A percentile compares a stretch with the other conserved stretches of the same genome.
These are phyloP conservation scores for Notarius lentiginosus DNA, from an alignment of 2,113 vertebrate genomes.

Conservation along the genomic window DNA sequence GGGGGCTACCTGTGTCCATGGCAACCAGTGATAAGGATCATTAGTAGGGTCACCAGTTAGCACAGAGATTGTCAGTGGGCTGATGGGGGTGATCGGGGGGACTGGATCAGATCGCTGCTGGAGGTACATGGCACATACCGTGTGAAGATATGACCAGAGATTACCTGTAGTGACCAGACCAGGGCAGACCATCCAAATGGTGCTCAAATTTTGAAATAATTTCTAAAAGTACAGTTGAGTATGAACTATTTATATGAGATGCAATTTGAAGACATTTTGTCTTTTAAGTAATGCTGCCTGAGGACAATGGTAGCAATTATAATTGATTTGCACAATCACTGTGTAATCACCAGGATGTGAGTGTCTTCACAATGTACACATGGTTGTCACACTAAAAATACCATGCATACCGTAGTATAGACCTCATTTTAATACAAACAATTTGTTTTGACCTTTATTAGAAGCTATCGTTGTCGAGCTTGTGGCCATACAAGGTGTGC, in stretches of 20 bases:
- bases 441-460: neutral
- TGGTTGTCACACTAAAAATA: neutral
- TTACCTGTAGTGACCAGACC: slow-evolving; percentile 10
- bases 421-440: neutral
- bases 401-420: neutral
- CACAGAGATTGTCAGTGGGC: slow-evolving; percentile 38
- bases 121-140: slow-evolving; percentile 24
- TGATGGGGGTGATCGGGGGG: neutral
- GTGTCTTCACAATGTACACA: neutral
- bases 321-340: neutral
- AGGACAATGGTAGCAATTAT: neutral
- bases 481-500: neutral
- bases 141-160: slow-evolving; percentile 28
- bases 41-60: slow-evolving; percentile 56
- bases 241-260: neutral
- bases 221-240: neutral
- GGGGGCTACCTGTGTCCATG: slow-evolving; percentile 50
- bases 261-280: neutral
- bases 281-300: neutral
- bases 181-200: neutral
- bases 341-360: neutral
- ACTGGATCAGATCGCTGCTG: slow-evolving; percentile 36
- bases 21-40: slow-evolving; percentile 56
- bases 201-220: neutral
- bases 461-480: neutral